Percentiles rank a stretch among this genome's conserved stretches.
Evolutionary conservation across 2,888 invertebrate genomes (phyloP).

Genomic region (Drosophila conformis): DNA sequence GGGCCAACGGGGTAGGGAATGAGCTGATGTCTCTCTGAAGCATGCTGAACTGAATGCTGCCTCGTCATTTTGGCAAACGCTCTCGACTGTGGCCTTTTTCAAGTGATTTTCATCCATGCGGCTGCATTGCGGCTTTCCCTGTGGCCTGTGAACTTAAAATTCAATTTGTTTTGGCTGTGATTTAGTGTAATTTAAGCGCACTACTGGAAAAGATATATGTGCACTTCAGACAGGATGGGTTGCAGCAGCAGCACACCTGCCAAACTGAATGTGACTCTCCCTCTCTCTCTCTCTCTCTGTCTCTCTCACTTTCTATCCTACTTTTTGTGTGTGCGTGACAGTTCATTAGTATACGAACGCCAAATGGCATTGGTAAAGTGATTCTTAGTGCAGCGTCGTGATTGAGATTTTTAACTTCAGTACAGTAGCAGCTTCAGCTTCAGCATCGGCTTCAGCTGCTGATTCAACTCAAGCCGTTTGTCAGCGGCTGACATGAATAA

Average conservation of each 20-base stretch:
- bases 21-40: conserved; percentile 19
- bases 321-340: conserved; percentile 54
- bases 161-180: conserved; percentile 78
- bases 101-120: conserved; percentile 70
- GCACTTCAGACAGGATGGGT: conserved; percentile 52
- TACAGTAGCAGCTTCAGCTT: not conserved
- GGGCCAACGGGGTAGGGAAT: not conserved
- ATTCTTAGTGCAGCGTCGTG: conserved; percentile 55
- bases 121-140: conserved; percentile 70
- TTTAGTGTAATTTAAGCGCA: conserved; percentile 78
- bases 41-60: conserved; percentile 39
- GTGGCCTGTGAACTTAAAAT: conserved; percentile 71
- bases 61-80: conserved; percentile 74
- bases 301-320: not conserved
- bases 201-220: conserved; percentile 69
- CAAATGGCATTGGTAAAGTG: conserved; percentile 68
- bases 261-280: conserved; percentile 17
- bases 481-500: conserved; percentile 75
- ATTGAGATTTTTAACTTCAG: conserved; percentile 59
- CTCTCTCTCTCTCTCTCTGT: not conserved
- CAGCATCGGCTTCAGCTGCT: conserved; percentile 11
- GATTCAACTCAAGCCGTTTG: conserved; percentile 60
- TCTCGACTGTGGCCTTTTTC: conserved; percentile 41
- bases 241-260: conserved; percentile 4
- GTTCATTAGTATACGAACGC: conserved; percentile 69